A percentile compares a stretch with the other conserved stretches of the same genome.
phyloP scores from a whole-genome alignment of 2,797 vertebrate species.

The Alouatta caraya region DNA sequence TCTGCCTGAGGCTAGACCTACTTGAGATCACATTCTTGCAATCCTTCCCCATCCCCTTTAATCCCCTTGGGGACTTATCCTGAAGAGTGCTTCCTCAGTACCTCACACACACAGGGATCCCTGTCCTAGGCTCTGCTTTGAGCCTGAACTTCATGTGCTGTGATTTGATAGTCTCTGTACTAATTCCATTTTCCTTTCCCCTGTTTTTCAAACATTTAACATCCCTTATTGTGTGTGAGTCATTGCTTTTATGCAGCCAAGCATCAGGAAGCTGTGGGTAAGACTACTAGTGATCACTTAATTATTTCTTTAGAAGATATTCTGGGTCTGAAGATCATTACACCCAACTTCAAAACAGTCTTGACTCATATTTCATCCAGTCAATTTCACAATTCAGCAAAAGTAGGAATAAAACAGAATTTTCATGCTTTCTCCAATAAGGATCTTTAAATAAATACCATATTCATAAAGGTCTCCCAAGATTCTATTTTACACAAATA shows the following conservation, averaged over 20 bases:
- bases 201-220: constrained; percentile 8
- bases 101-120: not conserved
- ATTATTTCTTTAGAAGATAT: not conserved
- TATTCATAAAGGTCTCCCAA: not conserved
- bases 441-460: not conserved
- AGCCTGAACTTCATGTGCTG: not conserved
- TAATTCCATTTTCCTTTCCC: not conserved
- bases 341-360: not conserved
- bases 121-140: not conserved
- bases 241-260: not conserved
- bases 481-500: not conserved
- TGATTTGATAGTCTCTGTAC: not conserved
- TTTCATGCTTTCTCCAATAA: not conserved
- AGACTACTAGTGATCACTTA: not conserved
- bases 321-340: not conserved
- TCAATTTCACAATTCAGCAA: not conserved
- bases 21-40: not conserved
- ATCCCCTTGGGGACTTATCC: not conserved
- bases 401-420: not conserved
- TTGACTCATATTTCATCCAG: not conserved
- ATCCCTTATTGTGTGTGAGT: not conserved
- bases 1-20: not conserved
- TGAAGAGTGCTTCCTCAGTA: not conserved
- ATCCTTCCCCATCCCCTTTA: not conserved
- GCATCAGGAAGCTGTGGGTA: not conserved